Conservation (phyloP, 1,140 invertebrate species). For the Bombus superbus region DNA sequence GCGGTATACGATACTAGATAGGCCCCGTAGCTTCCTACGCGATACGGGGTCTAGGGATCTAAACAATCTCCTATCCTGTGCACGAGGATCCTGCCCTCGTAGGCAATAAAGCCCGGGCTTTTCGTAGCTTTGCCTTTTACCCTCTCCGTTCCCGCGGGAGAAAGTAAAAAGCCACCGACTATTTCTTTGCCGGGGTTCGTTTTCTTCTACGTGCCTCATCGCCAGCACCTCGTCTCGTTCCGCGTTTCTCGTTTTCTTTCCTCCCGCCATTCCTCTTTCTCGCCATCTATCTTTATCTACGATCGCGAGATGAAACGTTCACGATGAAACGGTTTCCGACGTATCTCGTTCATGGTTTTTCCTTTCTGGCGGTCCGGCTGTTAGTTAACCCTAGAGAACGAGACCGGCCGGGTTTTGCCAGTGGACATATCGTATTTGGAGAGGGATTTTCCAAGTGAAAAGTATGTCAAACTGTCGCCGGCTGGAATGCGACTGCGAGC, state of each 20-base stretch:
- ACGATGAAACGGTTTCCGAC: not conserved
- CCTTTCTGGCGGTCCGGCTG: not conserved
- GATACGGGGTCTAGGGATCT: slow-evolving; percentile 60
- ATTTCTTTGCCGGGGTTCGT: slow-evolving; percentile 53
- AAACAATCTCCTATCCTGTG: slow-evolving; percentile 65
- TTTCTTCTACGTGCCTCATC: slow-evolving; percentile 59
- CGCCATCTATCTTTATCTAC: not conserved
- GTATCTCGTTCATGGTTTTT: not conserved
- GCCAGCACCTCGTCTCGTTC: slow-evolving; percentile 44
- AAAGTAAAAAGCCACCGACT: slow-evolving; percentile 63
- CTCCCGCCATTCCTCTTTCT: not conserved
- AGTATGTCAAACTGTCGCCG: too few relatives aligned
- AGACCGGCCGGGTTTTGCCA: too few relatives aligned
- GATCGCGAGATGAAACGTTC: not conserved
- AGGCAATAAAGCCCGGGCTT: slow-evolving; percentile 67
- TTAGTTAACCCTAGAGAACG: too few relatives aligned
- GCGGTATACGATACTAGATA: slow-evolving; percentile 63
- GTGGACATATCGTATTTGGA: too few relatives aligned
- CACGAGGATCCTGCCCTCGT: slow-evolving; percentile 56
- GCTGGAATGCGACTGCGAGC: too few relatives aligned
- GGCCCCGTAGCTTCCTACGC: slow-evolving; percentile 49
- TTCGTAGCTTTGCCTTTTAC: slow-evolving; percentile 66
- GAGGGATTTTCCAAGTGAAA: too few relatives aligned
- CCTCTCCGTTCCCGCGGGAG: slow-evolving; percentile 44
- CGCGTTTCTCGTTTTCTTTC: not conserved